Conservation (phyloP, 2,797 vertebrate genomes). For the Leuciscus waleckii region DNA sequence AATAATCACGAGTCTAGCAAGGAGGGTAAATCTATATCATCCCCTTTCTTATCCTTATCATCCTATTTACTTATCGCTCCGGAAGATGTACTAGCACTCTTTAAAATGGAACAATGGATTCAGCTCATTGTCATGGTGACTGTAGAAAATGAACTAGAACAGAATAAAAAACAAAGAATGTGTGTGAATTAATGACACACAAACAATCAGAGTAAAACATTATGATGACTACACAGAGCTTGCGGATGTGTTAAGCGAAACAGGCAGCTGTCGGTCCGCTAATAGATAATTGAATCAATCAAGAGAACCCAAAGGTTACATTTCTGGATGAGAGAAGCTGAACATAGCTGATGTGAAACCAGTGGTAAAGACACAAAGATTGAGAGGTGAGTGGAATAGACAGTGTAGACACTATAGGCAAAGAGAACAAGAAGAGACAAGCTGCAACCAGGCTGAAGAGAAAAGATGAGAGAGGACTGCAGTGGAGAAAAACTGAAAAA, state of each 20-base stretch:
- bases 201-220: not conserved
- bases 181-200: not conserved
- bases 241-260: not conserved
- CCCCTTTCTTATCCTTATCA: not conserved
- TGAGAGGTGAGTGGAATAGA: slow-evolving; percentile 37
- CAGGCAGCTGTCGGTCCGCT: slow-evolving; percentile 32
- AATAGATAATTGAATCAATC: slow-evolving; percentile 27
- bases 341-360: not conserved
- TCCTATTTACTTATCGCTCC: not conserved
- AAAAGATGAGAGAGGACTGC: slow-evolving; percentile 16
- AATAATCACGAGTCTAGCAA: not conserved
- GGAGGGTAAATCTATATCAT: not conserved
- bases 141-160: not conserved
- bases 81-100: slow-evolving; percentile 4
- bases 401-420: not conserved
- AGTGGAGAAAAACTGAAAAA: not conserved
- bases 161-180: not conserved
- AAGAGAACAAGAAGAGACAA: slow-evolving; percentile 39
- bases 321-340: slow-evolving; percentile 21
- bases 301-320: slow-evolving; percentile 23
- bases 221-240: not conserved
- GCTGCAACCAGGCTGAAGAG: slow-evolving; percentile 26
- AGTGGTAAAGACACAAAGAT: slow-evolving; percentile 3
- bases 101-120: slow-evolving; percentile 14
- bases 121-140: slow-evolving; percentile 8